Base-by-base conservation (phyloP, 2,113 vertebrate genomes). In the Mus musculus region DNA sequence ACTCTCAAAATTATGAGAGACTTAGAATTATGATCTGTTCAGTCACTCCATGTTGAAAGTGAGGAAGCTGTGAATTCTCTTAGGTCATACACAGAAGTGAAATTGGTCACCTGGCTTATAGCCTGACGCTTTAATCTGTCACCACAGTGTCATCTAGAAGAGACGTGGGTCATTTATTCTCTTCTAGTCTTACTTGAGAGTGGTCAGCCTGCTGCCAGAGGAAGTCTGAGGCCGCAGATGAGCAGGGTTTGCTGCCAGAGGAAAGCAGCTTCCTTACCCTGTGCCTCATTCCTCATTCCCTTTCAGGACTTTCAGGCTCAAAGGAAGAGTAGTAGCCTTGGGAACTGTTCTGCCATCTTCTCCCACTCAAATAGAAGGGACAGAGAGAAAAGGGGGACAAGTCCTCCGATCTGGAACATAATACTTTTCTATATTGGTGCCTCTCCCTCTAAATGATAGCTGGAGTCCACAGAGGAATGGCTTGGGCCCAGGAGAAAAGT, bases 1-100 rank as follows among this genome's bases (percentile, higher is more conserved):
- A 59, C 49, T 88, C n/a, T 56, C 22, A 69, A 56, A 88, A 88
- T 52, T 26, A 56, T 10, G 30, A 87, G 67, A 61, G 36, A 72
- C 36, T 91, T 42, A 86, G 56, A 89, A 85, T 93, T 59, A 65
- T 7, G 19, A 86, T 91, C 52, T 61, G 59, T 87, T 93, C 4
- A 73, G 54, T 63, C 28, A 30, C 20, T 96, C 78, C 19, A 11
- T 95, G 46, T 72, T 84, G 46, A 73, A 94, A 72, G 42, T 72
- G 36, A 88, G 28, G 72, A 95, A 17, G 10, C 33, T 90, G 9
- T 94, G 80, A 65, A 80, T 94, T 89, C 91, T 90, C 46, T n/a
- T 89, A 69, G n/a, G 61, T 95, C 56, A 67, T 39, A 65, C 46
- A 42, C 26, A 94, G 89, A 84, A 90, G 16, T 88, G 42, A 54